Evolutionary conservation across 1,140 invertebrate species (phyloP), one percentile per base, ranked within the genome.

Genomic region (Hylaeus volcanicus): DNA sequence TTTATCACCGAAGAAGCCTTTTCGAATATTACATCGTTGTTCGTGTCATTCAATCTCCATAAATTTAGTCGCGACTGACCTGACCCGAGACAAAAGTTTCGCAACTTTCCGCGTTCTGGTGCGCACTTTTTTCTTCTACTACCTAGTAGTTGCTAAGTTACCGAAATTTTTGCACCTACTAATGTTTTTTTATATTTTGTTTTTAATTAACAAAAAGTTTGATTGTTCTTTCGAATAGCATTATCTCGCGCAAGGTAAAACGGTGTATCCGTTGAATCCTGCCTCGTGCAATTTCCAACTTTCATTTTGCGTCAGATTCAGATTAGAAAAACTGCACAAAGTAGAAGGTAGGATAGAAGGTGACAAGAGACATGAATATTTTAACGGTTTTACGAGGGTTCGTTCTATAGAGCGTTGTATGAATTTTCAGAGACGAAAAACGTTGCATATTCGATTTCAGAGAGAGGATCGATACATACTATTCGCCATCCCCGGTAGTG

Each of bases 1-100:
- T 73, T 79, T 56, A 79, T 56, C 39, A 12, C 15, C 39, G 37
- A n/a, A 45, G 11, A n/a, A 72, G 41, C 45, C 12, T 55, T 69
- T 8, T 26, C 39, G 37, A n/a, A 48, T 73, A 70, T 78, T 68
- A 48, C 69, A 39, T 11, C 68, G 66, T 74, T 76, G 75, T 76
- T 53, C 61, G 68, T n/a, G 43, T 14, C 63, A n/a, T 63, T 83
- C 65, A 71, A 75, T 79, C 81, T 68, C 66, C 76, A 83, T 85
- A 83, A 85, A 85, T 85, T 85, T 80, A 9, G 43, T 26, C 26
- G 26, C 15, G 12, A 1, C 2, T 37, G 6, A n/a, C 3, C 61
- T 37, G 11, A 41, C 37, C 3, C 58, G 58, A 26, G 39, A 14
- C 73, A 55, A 65, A 65, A 55, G 55, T 65, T 64, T 63, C 5